phyloP scores from a whole-genome alignment of 2,113 vertebrate species.

The Rynchops niger region DNA sequence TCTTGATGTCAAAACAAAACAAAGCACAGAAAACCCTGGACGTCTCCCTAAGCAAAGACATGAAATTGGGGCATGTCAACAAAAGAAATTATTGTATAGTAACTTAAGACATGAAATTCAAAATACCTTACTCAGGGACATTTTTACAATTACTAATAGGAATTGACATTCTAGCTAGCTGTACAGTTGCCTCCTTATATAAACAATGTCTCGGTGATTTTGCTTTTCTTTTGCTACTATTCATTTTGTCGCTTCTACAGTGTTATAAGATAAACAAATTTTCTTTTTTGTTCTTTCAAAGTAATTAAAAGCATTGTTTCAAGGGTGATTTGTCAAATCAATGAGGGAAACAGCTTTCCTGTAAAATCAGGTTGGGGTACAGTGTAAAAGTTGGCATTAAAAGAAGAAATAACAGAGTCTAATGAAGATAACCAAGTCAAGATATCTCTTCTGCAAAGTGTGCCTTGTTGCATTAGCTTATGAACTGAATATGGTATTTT shows the following conservation, averaged over 20 bases:
- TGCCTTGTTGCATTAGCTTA: neutral
- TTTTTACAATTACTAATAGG: neutral
- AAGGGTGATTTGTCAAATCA: neutral
- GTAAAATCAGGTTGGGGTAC: neutral
- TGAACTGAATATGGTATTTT: neutral
- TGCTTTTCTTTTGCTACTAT: neutral
- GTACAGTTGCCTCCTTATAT: neutral
- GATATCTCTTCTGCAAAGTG: neutral
- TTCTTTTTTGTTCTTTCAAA: neutral
- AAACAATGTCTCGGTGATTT: neutral
- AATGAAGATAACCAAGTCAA: neutral
- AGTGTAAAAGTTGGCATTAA: neutral
- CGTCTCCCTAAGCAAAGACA: neutral
- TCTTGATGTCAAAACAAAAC: neutral
- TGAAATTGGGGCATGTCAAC: neutral
- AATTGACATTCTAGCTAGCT: neutral
- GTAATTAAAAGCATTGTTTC: neutral
- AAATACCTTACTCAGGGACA: neutral
- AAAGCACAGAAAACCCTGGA: neutral
- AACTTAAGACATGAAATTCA: neutral
- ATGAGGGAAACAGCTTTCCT: neutral
- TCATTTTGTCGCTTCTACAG: neutral
- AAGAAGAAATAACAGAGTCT: neutral
- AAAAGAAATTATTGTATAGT: neutral
- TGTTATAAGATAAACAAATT: neutral